phyloP scores from a whole-genome alignment of 2,113 vertebrate species.

The Holacanthus passer region DNA sequence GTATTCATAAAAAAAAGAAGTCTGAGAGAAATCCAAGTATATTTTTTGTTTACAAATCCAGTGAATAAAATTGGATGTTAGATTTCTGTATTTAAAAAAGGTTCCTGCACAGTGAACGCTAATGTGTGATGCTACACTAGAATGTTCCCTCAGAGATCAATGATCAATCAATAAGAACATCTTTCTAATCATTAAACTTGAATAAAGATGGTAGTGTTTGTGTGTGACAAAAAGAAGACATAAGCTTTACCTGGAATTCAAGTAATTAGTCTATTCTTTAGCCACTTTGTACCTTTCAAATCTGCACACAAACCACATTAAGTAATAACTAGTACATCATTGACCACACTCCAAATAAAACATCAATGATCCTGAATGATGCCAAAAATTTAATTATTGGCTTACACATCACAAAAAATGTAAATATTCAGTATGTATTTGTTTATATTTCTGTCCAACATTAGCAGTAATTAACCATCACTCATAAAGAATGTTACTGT shows the following conservation, averaged over 20 bases:
- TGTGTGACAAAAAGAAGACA: neutral
- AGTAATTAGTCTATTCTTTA: neutral
- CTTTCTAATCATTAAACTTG: neutral
- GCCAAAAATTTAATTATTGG: neutral
- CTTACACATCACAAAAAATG: neutral
- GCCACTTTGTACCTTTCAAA: neutral
- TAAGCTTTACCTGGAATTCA: too few species aligned
- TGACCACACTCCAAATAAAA: neutral
- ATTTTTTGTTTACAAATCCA: neutral
- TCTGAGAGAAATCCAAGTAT: neutral
- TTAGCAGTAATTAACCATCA: neutral
- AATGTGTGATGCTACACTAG: neutral
- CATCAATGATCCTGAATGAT: neutral
- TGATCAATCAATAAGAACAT: neutral
- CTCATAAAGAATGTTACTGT: neutral
- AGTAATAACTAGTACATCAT: neutral
- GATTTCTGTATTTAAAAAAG: neutral
- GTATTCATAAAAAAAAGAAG: neutral
- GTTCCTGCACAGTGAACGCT: neutral
- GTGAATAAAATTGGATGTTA: neutral
- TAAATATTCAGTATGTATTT: neutral
- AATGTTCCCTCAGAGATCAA: neutral
- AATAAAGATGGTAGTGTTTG: too few species aligned
- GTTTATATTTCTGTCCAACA: neutral
- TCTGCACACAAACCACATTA: neutral